A percentile compares a stretch with the other conserved stretches of the same genome.
Conservation (phyloP, 2,797 vertebrate species). For the Hemibagrus guttatus region DNA sequence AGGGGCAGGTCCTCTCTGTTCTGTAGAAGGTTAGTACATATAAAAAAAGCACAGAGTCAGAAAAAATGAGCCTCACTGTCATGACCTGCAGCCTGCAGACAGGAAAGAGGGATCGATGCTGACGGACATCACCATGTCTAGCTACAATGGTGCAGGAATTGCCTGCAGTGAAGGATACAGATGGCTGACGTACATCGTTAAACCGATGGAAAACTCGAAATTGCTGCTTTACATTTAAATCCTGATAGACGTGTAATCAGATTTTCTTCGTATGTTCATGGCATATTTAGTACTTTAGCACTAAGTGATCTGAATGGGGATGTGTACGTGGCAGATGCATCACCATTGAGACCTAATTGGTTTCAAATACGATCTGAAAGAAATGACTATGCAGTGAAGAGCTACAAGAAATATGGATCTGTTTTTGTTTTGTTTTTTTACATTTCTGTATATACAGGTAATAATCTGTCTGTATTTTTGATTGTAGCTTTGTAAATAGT, state of each 20-base stretch:
- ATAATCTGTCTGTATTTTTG: not conserved
- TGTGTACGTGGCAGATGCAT: not conserved
- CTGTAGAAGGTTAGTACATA: conserved; percentile 66
- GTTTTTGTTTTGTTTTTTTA: not conserved
- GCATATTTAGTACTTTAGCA: not conserved
- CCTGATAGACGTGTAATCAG: not conserved
- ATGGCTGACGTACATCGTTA: not conserved
- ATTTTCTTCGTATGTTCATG: not conserved
- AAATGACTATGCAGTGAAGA: not conserved
- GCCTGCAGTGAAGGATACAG: not conserved
- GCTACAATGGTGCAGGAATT: not conserved
- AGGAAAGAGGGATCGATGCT: conserved; percentile 42
- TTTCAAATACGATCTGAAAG: not conserved
- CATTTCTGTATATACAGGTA: not conserved
- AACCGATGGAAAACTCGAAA: not conserved
- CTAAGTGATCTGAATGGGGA: not conserved
- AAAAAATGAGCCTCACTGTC: conserved; percentile 61
- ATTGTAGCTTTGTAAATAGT: not conserved
- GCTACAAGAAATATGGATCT: not conserved
- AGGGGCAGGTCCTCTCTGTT: conserved; percentile 34
- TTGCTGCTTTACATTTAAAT: not conserved
- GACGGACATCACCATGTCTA: conserved; percentile 6
- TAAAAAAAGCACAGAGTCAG: conserved; percentile 65
- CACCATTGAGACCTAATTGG: not conserved
- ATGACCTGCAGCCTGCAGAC: conserved; percentile 36